Base-by-base conservation (phyloP, 1,140 invertebrate species). In the Papilio dardanus region DNA sequence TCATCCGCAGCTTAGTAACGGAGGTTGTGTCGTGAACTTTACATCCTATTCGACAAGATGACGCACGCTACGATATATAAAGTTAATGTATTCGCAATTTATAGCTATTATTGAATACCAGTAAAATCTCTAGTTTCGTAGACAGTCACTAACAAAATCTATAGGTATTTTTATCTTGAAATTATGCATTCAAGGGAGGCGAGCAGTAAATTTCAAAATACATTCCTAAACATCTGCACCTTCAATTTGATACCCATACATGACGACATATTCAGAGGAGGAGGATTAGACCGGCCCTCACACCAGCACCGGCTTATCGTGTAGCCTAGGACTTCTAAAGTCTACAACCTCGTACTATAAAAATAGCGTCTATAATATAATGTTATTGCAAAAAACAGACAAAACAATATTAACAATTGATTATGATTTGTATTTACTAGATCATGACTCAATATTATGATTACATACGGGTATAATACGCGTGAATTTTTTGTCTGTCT, bases 71-170 rank as follows among this genome's bases (percentile, higher is more conserved):
- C 40, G 19, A 46, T 7, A n/a, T 6, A 46, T n/a, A n/a, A n/a
- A 46, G 42, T 46, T 46, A 46, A 42, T 42, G n/a, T 19, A 46
- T n/a, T 46, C 42, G n/a, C 42, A 46, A 46, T 46, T 46, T 46
- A 46, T 19, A 46, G n/a, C 16, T 3, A n/a, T 16, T 46, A 46
- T n/a, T 46, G 4, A 46, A 46, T 46, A 46, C 16, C 3, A 46
- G 42, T 46, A 6, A 46, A 46, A n/a, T n/a, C 42, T 46, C n/a
- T 16, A 16, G 42, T 16, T 16, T 46, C 16, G 42, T 1, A 16
- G 3, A 46, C n/a, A 46, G 42, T 42, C 40, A 5, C 16, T n/a
- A 46, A 46, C 2, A 46, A 42, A 46, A 46, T 46, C 16, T 5
- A 16, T n/a, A 46, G 8, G 10, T 37, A 12, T 14, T n/a, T n/a